Conservation (phyloP, 2,113 vertebrate species). For the Zosterops lateralis region DNA sequence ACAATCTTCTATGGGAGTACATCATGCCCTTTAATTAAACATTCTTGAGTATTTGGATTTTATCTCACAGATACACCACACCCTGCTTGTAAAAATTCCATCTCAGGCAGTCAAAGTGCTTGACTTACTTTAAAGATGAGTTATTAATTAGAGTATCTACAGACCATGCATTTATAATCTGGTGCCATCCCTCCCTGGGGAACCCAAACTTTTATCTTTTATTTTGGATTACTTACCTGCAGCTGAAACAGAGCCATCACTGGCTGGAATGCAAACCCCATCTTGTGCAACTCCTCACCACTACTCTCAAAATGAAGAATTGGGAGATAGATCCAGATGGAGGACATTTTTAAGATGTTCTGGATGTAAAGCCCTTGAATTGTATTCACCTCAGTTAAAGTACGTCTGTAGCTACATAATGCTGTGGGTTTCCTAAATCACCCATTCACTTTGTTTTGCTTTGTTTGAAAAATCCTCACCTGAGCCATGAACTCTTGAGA, state of each 20-base stretch:
- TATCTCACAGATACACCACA: constrained; percentile 53
- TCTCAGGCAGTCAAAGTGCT: background rate
- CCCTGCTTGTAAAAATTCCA: constrained; percentile 66
- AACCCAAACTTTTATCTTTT: background rate
- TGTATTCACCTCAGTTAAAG: background rate
- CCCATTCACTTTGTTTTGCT: background rate
- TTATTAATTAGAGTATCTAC: constrained; percentile 27
- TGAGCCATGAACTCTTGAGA: background rate
- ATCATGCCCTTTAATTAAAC: constrained; percentile 48
- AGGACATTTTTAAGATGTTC: background rate
- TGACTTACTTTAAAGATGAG: constrained; percentile 23
- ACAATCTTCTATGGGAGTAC: constrained; percentile 1
- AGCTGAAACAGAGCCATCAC: background rate
- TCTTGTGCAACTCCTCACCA: background rate
- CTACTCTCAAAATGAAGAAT: background rate
- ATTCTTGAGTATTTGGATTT: constrained; percentile 47
- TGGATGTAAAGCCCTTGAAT: background rate
- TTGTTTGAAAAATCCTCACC: background rate
- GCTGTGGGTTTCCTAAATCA: background rate
- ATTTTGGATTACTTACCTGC: background rate
- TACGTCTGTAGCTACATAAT: background rate
- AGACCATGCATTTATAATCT: background rate
- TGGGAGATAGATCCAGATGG: background rate
- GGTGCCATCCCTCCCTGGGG: background rate
- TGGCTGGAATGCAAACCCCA: background rate